These are phyloP conservation scores for Toxostoma redivivum DNA, from an alignment of 2,113 vertebrate species.

Conservation along the genomic window DNA sequence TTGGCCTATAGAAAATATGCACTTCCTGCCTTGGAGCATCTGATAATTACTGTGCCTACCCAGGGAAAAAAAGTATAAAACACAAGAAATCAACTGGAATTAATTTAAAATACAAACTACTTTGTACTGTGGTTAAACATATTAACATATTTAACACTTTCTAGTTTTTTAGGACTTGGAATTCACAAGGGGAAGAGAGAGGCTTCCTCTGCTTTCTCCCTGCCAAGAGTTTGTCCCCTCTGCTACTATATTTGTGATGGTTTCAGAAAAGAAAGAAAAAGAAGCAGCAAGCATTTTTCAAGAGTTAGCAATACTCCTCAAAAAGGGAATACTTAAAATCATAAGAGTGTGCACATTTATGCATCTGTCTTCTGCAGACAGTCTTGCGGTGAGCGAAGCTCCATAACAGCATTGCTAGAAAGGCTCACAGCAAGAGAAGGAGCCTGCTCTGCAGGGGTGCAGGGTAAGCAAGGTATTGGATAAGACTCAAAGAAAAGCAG, in stretches of 20 bases:
- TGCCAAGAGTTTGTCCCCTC: background rate
- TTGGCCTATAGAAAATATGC: background rate
- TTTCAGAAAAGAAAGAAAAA: background rate
- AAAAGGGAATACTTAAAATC: background rate
- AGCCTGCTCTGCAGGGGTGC: background rate
- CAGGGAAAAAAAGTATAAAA: background rate
- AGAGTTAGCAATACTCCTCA: background rate
- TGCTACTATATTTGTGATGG: background rate
- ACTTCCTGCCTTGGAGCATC: background rate
- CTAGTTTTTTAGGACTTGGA: slow-evolving; percentile 31
- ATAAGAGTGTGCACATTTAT: background rate
- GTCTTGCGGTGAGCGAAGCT: background rate
- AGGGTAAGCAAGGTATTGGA: background rate
- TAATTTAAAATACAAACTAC: background rate
- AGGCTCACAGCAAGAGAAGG: background rate
- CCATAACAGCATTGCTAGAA: background rate
- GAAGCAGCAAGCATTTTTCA: background rate
- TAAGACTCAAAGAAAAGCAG: background rate
- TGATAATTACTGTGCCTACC: background rate
- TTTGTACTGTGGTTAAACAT: background rate
- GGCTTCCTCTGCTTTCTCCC: background rate
- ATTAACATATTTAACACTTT: slow-evolving; percentile 18
- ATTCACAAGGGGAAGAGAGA: background rate
- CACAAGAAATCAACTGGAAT: background rate
- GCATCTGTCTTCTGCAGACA: background rate